Percentiles rank a stretch among this genome's conserved stretches.
Conservation (phyloP, 2,113 vertebrate genomes). For the Rhegmatorhina hoffmannsi region DNA sequence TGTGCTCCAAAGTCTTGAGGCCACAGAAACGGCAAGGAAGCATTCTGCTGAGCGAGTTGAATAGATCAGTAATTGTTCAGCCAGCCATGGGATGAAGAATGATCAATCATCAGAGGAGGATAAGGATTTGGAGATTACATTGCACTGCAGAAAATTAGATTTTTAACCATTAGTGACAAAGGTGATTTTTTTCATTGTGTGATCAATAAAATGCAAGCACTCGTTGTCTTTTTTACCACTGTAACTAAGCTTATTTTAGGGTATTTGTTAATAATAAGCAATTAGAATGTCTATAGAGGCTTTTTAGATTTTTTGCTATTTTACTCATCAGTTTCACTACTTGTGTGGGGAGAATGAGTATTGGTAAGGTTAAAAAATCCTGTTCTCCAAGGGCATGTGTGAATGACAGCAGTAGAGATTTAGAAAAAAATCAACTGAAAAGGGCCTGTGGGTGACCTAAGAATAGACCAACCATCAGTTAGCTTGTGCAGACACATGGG, state of each 20-base stretch:
- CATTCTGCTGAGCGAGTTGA: neutral
- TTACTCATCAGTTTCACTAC: neutral
- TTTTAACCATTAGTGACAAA: neutral
- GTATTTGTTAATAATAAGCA: neutral
- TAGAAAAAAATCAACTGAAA: neutral
- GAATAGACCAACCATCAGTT: neutral
- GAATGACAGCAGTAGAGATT: neutral
- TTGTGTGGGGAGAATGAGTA: neutral
- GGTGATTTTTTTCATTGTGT: neutral
- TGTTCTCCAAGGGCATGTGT: neutral
- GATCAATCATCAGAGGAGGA: neutral
- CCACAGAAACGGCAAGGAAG: neutral
- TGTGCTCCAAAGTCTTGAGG: neutral
- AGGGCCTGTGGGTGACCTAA: neutral
- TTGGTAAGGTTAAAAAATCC: neutral
- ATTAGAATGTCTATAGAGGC: neutral
- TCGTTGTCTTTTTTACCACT: neutral
- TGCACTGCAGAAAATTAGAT: neutral
- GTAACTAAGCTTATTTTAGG: neutral
- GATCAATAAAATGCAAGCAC: neutral
- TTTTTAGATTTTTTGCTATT: neutral
- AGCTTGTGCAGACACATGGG: neutral
- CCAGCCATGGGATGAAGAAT: neutral
- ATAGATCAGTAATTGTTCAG: neutral
- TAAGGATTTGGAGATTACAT: neutral